Evolutionary conservation across 2,113 vertebrate genomes (phyloP), one percentile per base, ranked within the genome.

Genomic region (Ciconia stormi): DNA sequence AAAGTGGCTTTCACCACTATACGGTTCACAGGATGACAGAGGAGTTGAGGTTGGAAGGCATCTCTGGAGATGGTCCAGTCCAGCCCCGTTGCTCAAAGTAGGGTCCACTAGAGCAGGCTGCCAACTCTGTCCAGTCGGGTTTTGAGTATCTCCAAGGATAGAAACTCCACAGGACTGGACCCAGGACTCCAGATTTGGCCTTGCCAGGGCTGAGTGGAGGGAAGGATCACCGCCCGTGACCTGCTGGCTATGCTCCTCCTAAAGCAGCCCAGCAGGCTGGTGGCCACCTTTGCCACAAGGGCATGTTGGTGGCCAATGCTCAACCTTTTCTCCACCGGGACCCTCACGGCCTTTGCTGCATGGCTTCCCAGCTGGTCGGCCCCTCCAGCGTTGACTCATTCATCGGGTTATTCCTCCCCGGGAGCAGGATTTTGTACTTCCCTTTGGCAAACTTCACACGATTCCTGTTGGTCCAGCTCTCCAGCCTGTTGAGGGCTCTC

Each of bases 351-450:
- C 26, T 53, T 63, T 53, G 47, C 58, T 61, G 17, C 23, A 34
- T 29, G 32, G 65, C 58, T 84, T 63, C 13, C 20, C 38, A 63
- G 58, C 20, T 32, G 8, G 38, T 26, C 2, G 8, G 40, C 13
- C 27, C 27, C 40, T 65, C 34, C 49, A 74, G 40, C 3, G 0
- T 46, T 0, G 1, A 16, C 26, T 55, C 5, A 6, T 63, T 49
- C 16, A 36, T 44, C 3, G 3, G 13, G 21, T 55, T 53, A 44
- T 21, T 32, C 13, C 40, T 63, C 21, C 27, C 47, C 26, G 32
- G 82, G 58, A 38, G 69, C 34, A 38, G 6, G 38, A 73, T 84
- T 63, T 84, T 53, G 20, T 62, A 25, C 32, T 36, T 62, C 16
- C 2, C 56, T 72, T 61, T 30, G 47, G 13, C 38, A 53, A 62